Evolutionary conservation across 1,140 invertebrate species (phyloP).

Genomic region (Odontomachus brunneus): DNA sequence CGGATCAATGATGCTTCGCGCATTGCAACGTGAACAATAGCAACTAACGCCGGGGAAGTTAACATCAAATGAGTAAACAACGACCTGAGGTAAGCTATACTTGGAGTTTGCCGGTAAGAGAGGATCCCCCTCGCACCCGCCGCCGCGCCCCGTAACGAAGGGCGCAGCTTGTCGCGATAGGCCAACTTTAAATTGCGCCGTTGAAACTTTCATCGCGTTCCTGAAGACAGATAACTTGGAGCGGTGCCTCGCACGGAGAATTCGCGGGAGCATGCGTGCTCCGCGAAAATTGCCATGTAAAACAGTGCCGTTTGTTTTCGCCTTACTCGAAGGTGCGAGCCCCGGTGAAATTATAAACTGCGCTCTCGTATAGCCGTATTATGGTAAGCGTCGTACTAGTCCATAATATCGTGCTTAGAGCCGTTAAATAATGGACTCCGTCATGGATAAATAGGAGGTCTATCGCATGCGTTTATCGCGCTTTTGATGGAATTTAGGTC

Average conservation of each 20-base stretch:
- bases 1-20: background rate
- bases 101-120: conserved; percentile 2
- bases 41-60: conserved; percentile 15
- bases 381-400: background rate
- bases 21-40: conserved; percentile 5
- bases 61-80: conserved; percentile 26
- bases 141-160: background rate
- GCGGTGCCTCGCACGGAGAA: conserved; percentile 20
- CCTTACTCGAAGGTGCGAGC: conserved; percentile 47
- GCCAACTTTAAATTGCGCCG: conserved; percentile 70
- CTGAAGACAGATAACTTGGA: conserved; percentile 67
- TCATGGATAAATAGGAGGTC: conserved; percentile 7
- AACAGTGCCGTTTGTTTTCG: conserved; percentile 1
- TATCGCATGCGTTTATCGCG: background rate
- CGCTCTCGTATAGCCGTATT: background rate
- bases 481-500: background rate
- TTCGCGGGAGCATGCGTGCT: conserved; percentile 37
- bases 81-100: conserved; percentile 9
- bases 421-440: conserved; percentile 6
- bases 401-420: background rate
- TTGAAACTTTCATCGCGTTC: conserved; percentile 69
- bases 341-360: conserved; percentile 26
- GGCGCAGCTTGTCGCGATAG: conserved; percentile 54
- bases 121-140: background rate
- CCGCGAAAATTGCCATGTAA: conserved; percentile 64